A percentile compares a stretch with the other conserved stretches of the same genome.
These are phyloP conservation scores for Orthonyx spaldingii DNA, from an alignment of 2,113 vertebrate species.

Conservation along the genomic window DNA sequence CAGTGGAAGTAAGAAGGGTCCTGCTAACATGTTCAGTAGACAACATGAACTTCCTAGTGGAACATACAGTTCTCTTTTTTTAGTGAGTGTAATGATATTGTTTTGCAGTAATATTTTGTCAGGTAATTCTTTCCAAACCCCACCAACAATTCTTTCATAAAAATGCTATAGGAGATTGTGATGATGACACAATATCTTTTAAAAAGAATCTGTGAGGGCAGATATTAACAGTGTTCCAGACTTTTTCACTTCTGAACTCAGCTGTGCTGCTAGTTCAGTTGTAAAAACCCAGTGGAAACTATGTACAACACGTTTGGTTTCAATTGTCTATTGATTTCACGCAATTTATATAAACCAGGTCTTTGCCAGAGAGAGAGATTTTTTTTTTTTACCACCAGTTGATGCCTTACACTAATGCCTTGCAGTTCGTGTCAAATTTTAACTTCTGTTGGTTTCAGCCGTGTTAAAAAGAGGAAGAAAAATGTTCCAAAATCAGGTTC, in stretches of 20 bases:
- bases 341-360: not conserved
- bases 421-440: not conserved
- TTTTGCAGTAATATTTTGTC: not conserved
- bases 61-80: not conserved
- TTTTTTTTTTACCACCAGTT: not conserved
- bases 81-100: not conserved
- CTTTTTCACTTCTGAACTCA: slow-evolving; percentile 6
- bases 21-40: not conserved
- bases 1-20: not conserved
- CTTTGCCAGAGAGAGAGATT: not conserved
- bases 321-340: slow-evolving; percentile 44
- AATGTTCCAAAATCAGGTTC: not conserved
- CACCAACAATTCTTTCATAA: not conserved
- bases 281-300: slow-evolving; percentile 40
- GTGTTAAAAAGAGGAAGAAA: slow-evolving; percentile 8
- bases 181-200: not conserved
- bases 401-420: slow-evolving; percentile 15
- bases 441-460: slow-evolving; percentile 42
- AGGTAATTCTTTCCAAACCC: not conserved
- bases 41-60: not conserved
- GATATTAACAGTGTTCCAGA: not conserved
- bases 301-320: not conserved
- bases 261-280: not conserved
- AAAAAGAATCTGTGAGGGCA: not conserved
- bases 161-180: not conserved